Base-by-base conservation (phyloP, 1,140 invertebrate genomes). In the Orius insidiosus region DNA sequence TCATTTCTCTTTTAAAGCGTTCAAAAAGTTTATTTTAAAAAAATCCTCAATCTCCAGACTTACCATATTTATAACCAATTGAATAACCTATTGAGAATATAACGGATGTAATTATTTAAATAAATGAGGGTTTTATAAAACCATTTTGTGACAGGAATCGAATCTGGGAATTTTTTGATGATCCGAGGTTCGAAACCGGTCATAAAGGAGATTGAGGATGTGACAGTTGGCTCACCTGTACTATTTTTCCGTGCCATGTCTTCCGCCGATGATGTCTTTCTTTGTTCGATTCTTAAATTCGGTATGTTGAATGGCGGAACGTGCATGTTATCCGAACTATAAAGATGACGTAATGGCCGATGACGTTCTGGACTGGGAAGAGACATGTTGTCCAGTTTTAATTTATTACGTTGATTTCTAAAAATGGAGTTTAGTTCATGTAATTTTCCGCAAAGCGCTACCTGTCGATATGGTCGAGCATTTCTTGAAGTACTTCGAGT, bases 401-500 rank as follows among this genome's bases (percentile, higher is more conserved):
- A 63, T 60, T 85, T 85, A 58, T 83, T 84, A 13, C 80, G 70
- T 59, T 88, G 85, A 56, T 82, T 78, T 50, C 72, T 74, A 50
- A 44, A 48, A 48, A 46, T 16, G 33, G n/a, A 44, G 30, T 3
- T n/a, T 13, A 24, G 35, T 36, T 10, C 14, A 3, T 36, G 3
- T 11, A 33, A 6, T 36, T 11, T 19, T 2, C 3, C 11, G 3
- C 39, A 41, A 24, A 41, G 3, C 5, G 24, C 53, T 60, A 70
- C 64, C 81, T 76, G 63, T 94, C 88, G 46, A 95, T 89, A 54
- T 82, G 80, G 52, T 87, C 83, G 45, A 94, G 63, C 88, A 94
- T 93, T 53, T 92, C 85, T 55, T 90, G 81, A n/a, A 94, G 66
- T 5, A 92, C 83, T 67, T 88, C 83, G 53, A 93, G 75, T 3